phyloP scores from a whole-genome alignment of 1,140 invertebrate genomes.

The Antheraea pernyi region DNA sequence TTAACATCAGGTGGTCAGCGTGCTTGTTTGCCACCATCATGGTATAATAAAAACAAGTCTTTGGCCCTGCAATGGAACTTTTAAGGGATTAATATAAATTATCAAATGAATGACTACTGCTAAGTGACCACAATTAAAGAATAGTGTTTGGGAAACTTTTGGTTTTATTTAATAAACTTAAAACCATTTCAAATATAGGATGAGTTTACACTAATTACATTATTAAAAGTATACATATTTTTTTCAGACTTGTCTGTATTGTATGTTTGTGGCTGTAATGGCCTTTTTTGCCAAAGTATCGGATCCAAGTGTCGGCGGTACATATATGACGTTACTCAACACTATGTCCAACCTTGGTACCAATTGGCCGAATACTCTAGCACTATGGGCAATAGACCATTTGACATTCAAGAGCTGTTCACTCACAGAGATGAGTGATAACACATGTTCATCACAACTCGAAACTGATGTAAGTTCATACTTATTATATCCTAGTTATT shows the following conservation, averaged over 20 bases:
- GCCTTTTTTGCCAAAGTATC: constrained; percentile 88
- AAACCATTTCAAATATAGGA: too few species aligned
- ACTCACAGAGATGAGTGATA: constrained; percentile 53
- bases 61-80: too few species aligned
- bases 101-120: too few species aligned
- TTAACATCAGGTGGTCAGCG: too few species aligned
- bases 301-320: constrained; percentile 96
- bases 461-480: constrained; percentile 62
- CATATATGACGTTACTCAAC: constrained; percentile 99
- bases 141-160: too few species aligned
- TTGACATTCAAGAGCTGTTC: constrained; percentile 90
- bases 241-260: constrained; percentile 82
- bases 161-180: too few species aligned
- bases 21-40: too few species aligned
- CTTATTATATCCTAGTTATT: not conserved
- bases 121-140: too few species aligned
- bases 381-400: constrained; percentile 95
- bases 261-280: constrained; percentile 86
- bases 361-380: constrained; percentile 97
- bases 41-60: too few species aligned
- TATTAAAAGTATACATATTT: not conserved
- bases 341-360: constrained; percentile 97
- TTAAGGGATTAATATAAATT: too few species aligned
- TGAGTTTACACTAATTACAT: too few species aligned
- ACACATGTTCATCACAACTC: constrained; percentile 57